Evolutionary conservation across 2,888 invertebrate genomes (phyloP), one percentile per base, ranked within the genome.

Genomic region (Rhingia campestris): DNA sequence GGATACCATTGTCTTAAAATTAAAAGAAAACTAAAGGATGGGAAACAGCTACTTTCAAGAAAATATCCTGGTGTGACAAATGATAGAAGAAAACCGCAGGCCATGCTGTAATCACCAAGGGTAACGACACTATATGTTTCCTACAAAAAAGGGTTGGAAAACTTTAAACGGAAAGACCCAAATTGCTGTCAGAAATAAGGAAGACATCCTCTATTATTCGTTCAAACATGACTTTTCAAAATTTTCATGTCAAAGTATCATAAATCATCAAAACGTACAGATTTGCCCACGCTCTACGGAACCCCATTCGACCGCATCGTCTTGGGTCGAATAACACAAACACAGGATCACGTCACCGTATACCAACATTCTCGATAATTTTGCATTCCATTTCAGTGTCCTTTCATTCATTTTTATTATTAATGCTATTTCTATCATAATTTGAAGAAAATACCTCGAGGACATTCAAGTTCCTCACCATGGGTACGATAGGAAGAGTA

Each of bases 331-430:
- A 49, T 45, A 41, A 53, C 9, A 75, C 56, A 51, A 39, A 53
- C 37, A 64, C 12, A 63, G 32, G 33, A 14, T 39, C 35, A 41
- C 64, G 54, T 56, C 56, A 67, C 37, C 64, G 45, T 7, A 12
- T 39, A 39, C 39, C 70, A 53, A 51, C 43, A 66, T 67, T 63
- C 72, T 53, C 72, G 56, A 72, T 66, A 59, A 66, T 66, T 72
- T 67, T 39, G 30, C 4, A 4, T 37, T 49, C 67, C 32, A 61
- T 58, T 77, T 35, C 22, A 12, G 59, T 51, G 45, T 73, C 67
- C 76, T 32, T 82, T 82, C 77, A 82, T 67, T 56, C 56, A 79
- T 74, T 79, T 82, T 69, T 74, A 64, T 79, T 74, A 79, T 79
- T 54, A 74, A 77, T 61, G 74, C 74, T 63, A 63, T 74, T 79